Conservation (phyloP, 2,888 invertebrate species). For the Brachyptera risi region DNA sequence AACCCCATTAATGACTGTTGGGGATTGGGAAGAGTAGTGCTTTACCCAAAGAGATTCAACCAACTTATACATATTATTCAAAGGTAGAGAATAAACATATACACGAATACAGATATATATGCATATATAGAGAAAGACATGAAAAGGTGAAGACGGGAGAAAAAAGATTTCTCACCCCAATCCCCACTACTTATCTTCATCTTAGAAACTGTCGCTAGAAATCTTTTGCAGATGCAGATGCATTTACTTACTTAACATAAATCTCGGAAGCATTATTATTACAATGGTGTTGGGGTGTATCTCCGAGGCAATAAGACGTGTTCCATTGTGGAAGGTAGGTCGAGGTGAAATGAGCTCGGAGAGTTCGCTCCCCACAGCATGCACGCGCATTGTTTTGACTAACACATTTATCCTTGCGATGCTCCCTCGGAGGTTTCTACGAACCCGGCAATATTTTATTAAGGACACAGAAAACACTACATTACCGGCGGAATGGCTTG, state of each 20-base stretch:
- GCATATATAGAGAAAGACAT: slow-evolving; percentile 20
- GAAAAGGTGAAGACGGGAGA: slow-evolving; percentile 23
- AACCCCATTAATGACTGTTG: slow-evolving; percentile 32
- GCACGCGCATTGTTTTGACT: slow-evolving; percentile 27
- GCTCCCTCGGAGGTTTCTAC: slow-evolving; percentile 5
- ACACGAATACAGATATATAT: slow-evolving; percentile 30
- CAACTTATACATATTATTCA: too few species aligned
- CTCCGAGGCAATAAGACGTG: slow-evolving; percentile 19
- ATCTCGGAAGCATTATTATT: slow-evolving; percentile 31
- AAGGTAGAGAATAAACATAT: neutral
- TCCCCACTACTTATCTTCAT: slow-evolving; percentile 23
- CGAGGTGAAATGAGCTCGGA: slow-evolving; percentile 30
- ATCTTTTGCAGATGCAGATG: slow-evolving; percentile 28
- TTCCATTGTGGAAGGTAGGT: slow-evolving; percentile 21
- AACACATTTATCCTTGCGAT: slow-evolving; percentile 5
- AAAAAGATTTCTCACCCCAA: slow-evolving; percentile 22
- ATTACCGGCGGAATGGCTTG: neutral
- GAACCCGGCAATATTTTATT: slow-evolving; percentile 17
- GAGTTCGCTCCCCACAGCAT: slow-evolving; percentile 28
- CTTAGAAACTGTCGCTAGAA: slow-evolving; percentile 23
- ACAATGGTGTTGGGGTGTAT: slow-evolving; percentile 22
- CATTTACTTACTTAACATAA: slow-evolving; percentile 32
- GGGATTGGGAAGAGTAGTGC: slow-evolving; percentile 30
- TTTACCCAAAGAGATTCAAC: neutral
- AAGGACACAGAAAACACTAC: slow-evolving; percentile 18